A percentile compares a stretch with the other conserved stretches of the same genome.
These are phyloP conservation scores for Tillus elongatus DNA, from an alignment of 2,888 invertebrate species.

Conservation along the genomic window DNA sequence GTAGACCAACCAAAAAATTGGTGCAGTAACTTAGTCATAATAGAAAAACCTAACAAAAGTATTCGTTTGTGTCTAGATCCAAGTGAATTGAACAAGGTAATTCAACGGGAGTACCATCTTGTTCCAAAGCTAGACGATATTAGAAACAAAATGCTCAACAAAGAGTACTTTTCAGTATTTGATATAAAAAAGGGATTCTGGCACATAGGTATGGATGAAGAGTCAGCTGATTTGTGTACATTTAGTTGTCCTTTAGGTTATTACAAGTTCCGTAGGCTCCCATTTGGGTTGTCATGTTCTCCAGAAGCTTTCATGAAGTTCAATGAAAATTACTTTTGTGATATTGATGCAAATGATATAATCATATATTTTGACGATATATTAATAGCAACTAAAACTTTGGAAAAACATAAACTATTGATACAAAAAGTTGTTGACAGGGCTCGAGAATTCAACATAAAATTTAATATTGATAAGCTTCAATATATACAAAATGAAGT, in stretches of 20 bases:
- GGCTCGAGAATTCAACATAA: conserved; percentile 15
- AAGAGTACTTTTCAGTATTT: conserved; percentile 15
- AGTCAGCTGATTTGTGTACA: conserved; percentile 11
- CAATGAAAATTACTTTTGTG: conserved; percentile 17
- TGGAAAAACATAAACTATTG: conserved; percentile 19
- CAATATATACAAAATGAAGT: conserved; percentile 16
- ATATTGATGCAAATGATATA: conserved; percentile 19
- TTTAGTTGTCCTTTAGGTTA: background rate
- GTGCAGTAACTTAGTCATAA: conserved; percentile 5
- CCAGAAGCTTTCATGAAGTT: conserved; percentile 22
- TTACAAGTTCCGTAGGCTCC: background rate
- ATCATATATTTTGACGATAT: conserved; percentile 27
- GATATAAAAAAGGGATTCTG: conserved; percentile 18
- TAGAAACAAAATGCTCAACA: conserved; percentile 13
- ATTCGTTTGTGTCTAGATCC: conserved; percentile 16
- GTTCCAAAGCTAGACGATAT: conserved; percentile 18
- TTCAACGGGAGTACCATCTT: conserved; percentile 13
- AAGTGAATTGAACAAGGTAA: conserved; percentile 15
- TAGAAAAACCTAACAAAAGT: conserved; percentile 15
- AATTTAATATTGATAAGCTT: conserved; percentile 18
- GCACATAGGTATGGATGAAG: conserved; percentile 16
- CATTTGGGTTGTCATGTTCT: conserved; percentile 18
- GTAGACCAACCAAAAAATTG: conserved; percentile 11
- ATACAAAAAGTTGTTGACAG: conserved; percentile 16
- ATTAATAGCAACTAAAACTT: conserved; percentile 20